Evolutionary conservation across 2,797 vertebrate species (phyloP).

Genomic region (Malacoraja senta): DNA sequence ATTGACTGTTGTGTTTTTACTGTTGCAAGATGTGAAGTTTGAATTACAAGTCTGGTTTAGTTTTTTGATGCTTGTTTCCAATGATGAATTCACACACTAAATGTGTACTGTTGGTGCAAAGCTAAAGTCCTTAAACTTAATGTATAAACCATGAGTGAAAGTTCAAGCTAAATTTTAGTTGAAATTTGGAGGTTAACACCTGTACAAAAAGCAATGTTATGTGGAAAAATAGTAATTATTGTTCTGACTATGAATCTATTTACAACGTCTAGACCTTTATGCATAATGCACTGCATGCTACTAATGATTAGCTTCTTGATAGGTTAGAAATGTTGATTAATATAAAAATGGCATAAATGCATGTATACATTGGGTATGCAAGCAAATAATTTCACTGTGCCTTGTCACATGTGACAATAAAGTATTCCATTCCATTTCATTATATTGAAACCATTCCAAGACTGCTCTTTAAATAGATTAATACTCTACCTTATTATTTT

Average conservation of each 20-base stretch:
- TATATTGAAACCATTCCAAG: no score
- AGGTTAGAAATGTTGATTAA: background rate
- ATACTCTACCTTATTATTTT: background rate
- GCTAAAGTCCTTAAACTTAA: background rate
- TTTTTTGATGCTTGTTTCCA: background rate
- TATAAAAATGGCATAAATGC: background rate
- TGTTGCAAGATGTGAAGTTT: background rate
- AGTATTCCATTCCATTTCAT: no score
- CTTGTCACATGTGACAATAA: no score
- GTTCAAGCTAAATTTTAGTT: no score
- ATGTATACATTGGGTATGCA: background rate
- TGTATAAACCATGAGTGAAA: background rate
- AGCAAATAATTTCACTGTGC: no score
- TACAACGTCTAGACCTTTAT: background rate
- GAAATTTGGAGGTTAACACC: background rate
- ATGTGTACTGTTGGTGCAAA: background rate
- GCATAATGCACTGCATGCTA: background rate
- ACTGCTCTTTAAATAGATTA: background rate
- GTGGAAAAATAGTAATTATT: background rate
- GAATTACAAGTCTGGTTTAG: background rate
- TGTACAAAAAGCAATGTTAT: background rate
- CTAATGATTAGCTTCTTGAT: background rate
- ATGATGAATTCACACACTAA: background rate
- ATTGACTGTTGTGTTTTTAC: background rate
- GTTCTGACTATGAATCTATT: background rate